Evolutionary conservation across 2,113 vertebrate species (phyloP).

Genomic region (Columba livia): DNA sequence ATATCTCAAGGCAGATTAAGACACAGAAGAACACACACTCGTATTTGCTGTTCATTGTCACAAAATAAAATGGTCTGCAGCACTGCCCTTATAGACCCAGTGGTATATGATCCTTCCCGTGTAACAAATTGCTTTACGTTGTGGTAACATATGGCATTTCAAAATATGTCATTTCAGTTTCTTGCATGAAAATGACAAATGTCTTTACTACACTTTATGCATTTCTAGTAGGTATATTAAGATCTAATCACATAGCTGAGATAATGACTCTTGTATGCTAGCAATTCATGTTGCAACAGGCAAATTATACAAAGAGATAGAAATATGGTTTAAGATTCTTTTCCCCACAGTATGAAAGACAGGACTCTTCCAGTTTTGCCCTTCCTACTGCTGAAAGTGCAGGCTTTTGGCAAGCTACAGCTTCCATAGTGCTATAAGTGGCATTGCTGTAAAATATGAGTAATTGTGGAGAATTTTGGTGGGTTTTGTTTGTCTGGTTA

Average conservation of each 20-base stretch:
- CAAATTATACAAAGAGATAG: not conserved
- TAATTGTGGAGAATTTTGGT: not conserved
- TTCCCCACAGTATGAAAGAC: not conserved
- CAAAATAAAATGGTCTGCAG: not conserved
- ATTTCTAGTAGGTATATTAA: not conserved
- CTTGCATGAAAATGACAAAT: not conserved
- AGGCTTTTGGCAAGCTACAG: not conserved
- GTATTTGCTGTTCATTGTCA: not conserved
- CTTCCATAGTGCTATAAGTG: not conserved
- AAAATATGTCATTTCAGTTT: not conserved
- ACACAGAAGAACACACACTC: not conserved
- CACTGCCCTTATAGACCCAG: not conserved
- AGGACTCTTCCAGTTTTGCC: not conserved
- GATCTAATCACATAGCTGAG: not conserved
- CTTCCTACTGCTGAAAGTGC: not conserved
- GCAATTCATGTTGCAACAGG: not conserved
- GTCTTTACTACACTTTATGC: not conserved
- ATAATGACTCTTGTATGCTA: not conserved
- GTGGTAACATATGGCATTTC: not conserved
- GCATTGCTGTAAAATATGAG: not conserved
- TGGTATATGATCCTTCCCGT: not conserved
- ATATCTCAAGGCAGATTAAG: not conserved
- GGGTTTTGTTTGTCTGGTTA: not conserved
- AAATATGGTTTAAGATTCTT: not conserved
- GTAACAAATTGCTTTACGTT: not conserved